Conservation (phyloP, 2,888 invertebrate species). For the Euplagia quadripunctaria region DNA sequence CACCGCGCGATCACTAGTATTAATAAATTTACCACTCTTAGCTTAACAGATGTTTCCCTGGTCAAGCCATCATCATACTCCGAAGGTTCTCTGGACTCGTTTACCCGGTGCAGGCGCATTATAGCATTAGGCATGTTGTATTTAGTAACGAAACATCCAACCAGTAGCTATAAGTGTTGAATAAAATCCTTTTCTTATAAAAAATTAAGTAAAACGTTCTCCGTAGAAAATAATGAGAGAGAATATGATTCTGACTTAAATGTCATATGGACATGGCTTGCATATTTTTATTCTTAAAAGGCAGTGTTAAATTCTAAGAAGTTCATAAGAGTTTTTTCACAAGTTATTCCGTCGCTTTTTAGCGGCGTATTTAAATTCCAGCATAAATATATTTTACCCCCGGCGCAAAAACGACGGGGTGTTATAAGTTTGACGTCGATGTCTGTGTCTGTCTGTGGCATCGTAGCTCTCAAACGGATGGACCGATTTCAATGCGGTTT, state of each 20-base stretch:
- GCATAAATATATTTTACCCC: no score
- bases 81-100: background rate
- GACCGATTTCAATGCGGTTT: no score
- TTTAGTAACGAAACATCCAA: background rate
- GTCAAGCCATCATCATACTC: background rate
- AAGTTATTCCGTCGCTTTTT: background rate
- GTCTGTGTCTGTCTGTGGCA: no score
- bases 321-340: background rate
- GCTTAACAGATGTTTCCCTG: background rate
- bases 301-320: background rate
- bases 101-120: background rate
- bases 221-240: background rate
- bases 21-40: background rate
- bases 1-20: no score
- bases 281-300: background rate
- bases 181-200: background rate
- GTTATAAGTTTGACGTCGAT: no score
- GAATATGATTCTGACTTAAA: background rate
- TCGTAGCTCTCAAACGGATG: no score
- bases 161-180: background rate
- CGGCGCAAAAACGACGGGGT: no score
- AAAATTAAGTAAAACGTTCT: background rate
- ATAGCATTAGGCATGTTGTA: constrained; percentile 3
- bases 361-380: no score
- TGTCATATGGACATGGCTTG: background rate